phyloP scores from a whole-genome alignment of 2,888 invertebrate species.

The Ptychoptera albimana region DNA sequence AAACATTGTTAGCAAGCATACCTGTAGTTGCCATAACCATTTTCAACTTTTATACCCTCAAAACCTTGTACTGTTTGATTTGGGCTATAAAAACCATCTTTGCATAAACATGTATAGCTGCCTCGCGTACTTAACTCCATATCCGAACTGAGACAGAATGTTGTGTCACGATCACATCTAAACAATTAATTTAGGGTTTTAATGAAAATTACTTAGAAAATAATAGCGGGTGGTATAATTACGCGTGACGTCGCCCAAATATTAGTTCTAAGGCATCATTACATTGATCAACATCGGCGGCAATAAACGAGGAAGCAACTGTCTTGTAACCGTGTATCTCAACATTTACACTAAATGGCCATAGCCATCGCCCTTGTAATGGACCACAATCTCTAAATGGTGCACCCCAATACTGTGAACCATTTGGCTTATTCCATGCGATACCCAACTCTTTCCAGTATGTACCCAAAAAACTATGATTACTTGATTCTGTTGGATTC shows the following conservation, averaged over 20 bases:
- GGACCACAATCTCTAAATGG: constrained; percentile 30
- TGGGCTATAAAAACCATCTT: constrained; percentile 41
- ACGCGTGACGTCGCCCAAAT: constrained; percentile 48
- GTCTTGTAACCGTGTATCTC: constrained; percentile 33
- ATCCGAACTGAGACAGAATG: constrained; percentile 28
- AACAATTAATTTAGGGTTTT: background rate
- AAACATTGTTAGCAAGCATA: background rate
- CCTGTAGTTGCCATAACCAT: constrained; percentile 9
- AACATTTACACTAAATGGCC: constrained; percentile 31
- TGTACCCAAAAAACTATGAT: constrained; percentile 26
- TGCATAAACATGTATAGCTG: constrained; percentile 46
- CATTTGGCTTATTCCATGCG: constrained; percentile 30
- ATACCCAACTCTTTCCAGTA: constrained; percentile 30
- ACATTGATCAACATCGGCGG: constrained; percentile 52
- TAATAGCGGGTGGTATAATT: background rate
- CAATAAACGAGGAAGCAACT: constrained; percentile 43
- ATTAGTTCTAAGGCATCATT: constrained; percentile 49
- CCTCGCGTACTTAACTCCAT: constrained; percentile 25
- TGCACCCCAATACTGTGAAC: constrained; percentile 29
- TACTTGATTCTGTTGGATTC: constrained; percentile 22
- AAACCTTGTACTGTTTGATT: constrained; percentile 36
- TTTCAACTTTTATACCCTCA: constrained; percentile 35
- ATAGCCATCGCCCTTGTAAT: constrained; percentile 28
- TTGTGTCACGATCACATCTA: constrained; percentile 31
- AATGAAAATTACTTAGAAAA: background rate